Base-by-base conservation (phyloP, 2,888 invertebrate genomes). In the Poecilobothrus nobilitatus region DNA sequence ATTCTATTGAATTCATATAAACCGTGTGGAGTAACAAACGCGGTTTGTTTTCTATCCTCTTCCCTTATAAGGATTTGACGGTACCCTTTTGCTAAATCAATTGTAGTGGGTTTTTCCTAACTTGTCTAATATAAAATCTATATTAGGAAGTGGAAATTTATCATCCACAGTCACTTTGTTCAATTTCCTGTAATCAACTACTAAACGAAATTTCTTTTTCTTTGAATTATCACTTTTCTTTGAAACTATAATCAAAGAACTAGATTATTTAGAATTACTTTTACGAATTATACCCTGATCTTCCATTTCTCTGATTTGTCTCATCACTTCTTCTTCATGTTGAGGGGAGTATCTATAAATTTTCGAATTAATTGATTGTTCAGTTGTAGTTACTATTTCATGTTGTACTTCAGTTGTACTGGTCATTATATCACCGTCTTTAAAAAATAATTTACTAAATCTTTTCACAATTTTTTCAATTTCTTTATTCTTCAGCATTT, bases 1-100 rank as follows among this genome's bases (percentile, higher is more conserved):
- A 72, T 71, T 22, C 70, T 65, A 7, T 68, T 33, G 44, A 66
- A 72, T 68, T 71, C 70, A 34, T 71, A 72, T 20, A 70, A 61
- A 15, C 69, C 70, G 9, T 21, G 34, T 44, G 70, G 70, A n/a
- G 70, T 72, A 12, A 70, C 69, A 68, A 71, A 70, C 3, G 71
- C 71, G 12, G 71, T 72, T 69, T 72, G 70, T 53, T 67, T 44
- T 27, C 66, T 71, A 65, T 71, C 70, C 65, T 70, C 1, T 53
- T 70, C 61, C 15, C 27, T 63, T 2, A 70, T 44, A 15, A 67
- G 10, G 8, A 70, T 68, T 33, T 68, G 68, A 22, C 68, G 66
- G 27, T 68, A 68, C 8, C 68, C 65, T 65, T 65, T 67, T 69
- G 1, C 67, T 69, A n/a, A 71, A 22, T 53, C 70, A 70, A 61